Evolutionary conservation across 2,888 invertebrate genomes (phyloP).

Genomic region (Timema cristinae): DNA sequence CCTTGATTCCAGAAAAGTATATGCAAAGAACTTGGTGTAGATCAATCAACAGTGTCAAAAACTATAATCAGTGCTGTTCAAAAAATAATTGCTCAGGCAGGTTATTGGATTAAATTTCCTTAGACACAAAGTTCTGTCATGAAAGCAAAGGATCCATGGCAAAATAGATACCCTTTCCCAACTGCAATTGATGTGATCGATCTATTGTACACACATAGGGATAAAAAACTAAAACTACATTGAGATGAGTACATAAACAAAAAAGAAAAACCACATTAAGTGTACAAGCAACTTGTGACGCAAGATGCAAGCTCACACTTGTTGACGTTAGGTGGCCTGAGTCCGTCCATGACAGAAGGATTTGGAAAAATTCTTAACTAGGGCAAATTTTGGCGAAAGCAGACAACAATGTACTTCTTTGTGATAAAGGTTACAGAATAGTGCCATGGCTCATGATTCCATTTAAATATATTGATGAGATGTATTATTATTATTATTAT

Average conservation of each 20-base stretch:
- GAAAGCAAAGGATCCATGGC: background rate
- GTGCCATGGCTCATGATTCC: background rate
- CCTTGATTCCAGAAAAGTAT: conserved; percentile 2
- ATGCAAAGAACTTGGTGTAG: conserved; percentile 4
- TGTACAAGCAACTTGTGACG: background rate
- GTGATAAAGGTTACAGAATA: background rate
- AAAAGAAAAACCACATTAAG: background rate
- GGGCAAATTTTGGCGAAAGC: background rate
- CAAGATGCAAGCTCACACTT: background rate
- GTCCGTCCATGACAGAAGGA: background rate
- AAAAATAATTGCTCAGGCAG: background rate
- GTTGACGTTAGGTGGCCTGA: background rate
- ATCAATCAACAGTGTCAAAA: background rate
- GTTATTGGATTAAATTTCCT: background rate
- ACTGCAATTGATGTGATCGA: conserved; percentile 9
- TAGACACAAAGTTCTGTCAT: background rate
- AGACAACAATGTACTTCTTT: background rate
- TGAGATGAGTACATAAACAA: background rate
- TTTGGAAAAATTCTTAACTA: background rate
- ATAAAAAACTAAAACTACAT: background rate
- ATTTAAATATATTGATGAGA: background rate
- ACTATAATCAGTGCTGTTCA: background rate
- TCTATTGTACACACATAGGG: background rate
- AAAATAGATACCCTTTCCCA: background rate
- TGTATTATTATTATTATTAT: too few relatives aligned